Conservation (phyloP, 2,797 vertebrate species). For the Poeciliopsis gracilis region DNA sequence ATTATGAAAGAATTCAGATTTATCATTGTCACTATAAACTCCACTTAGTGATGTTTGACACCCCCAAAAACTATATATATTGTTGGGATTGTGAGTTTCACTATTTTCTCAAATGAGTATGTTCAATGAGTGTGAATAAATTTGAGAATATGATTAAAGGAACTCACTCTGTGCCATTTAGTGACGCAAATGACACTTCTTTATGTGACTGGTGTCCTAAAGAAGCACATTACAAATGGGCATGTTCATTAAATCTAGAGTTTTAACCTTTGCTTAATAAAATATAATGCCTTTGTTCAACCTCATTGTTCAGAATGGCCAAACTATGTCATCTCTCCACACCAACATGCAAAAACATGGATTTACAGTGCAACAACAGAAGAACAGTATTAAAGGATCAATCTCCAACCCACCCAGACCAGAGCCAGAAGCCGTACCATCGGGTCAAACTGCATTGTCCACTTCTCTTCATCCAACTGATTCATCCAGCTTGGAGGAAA, state of each 20-base stretch:
- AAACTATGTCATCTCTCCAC: constrained; percentile 70
- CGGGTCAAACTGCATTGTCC: constrained; percentile 32
- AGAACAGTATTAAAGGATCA: constrained; percentile 35
- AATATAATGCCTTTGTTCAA: constrained; percentile 1
- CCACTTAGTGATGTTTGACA: too few relatives aligned
- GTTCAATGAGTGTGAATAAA: too few relatives aligned
- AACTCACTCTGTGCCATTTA: too few relatives aligned
- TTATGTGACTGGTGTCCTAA: too few relatives aligned
- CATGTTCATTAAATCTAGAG: not conserved
- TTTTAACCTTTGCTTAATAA: not conserved
- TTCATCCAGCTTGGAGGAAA: constrained; percentile 40
- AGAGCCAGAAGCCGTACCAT: constrained; percentile 21
- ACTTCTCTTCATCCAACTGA: constrained; percentile 35
- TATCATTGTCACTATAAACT: too few relatives aligned
- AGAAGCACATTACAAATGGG: too few relatives aligned
- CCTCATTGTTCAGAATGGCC: constrained; percentile 32
- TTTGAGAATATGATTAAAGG: too few relatives aligned
- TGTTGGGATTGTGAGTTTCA: too few relatives aligned
- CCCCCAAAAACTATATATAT: too few relatives aligned
- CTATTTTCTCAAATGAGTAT: too few relatives aligned
- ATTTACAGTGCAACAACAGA: constrained; percentile 60
- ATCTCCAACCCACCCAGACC: constrained; percentile 35
- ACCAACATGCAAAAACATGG: constrained; percentile 23
- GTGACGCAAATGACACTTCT: too few relatives aligned
- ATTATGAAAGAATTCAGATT: too few relatives aligned